Evolutionary conservation across 2,888 invertebrate genomes (phyloP), one percentile per base, ranked within the genome.

Genomic region (Choristoneura rosaceana): DNA sequence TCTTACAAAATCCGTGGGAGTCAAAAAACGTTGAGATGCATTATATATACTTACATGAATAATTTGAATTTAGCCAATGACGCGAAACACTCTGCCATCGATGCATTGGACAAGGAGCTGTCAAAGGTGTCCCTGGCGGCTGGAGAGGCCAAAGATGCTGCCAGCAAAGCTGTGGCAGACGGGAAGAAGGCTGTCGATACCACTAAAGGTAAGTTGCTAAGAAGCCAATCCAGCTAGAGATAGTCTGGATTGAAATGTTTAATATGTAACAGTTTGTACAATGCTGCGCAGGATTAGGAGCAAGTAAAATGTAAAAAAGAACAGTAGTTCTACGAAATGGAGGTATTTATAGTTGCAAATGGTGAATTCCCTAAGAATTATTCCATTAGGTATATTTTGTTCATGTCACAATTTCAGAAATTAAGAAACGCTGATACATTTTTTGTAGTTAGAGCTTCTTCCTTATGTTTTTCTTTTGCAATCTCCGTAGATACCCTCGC

Each of bases 41-140:
- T 0, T 25, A 25, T 25, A 25, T 25, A 25, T 17, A 69, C 52
- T 67, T 62, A 47, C 65, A 61, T 52, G 41, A 47, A 64, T 14
- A 34, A n/a, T 74, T 67, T 66, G 68, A 69, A 71, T 73, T 47
- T 81, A 94, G 94, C 93, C 10, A 82, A 86, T 50, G 87, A 90
- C 71, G 90, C 92, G 14, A 94, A 89, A 81, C 87, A 95, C 75
- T 90, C 94, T 0, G 95, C 95, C 58, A 92, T 95, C 76, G 95
- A 95, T 74, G 93, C 94, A 10, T 81, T 95, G 60, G 94, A 95
- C 85, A 93, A 94, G 75, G 95, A 95, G 79, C 78, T 95, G 74
- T 86, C 88, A 25, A 94, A 94, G 83, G 93, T 94, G 25, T 91
- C 92, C 8, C 73, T 92, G 10, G 94, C 94, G 1, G 94, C 94